phyloP scores from a whole-genome alignment of 1,140 invertebrate species.

The Formica exsecta region DNA sequence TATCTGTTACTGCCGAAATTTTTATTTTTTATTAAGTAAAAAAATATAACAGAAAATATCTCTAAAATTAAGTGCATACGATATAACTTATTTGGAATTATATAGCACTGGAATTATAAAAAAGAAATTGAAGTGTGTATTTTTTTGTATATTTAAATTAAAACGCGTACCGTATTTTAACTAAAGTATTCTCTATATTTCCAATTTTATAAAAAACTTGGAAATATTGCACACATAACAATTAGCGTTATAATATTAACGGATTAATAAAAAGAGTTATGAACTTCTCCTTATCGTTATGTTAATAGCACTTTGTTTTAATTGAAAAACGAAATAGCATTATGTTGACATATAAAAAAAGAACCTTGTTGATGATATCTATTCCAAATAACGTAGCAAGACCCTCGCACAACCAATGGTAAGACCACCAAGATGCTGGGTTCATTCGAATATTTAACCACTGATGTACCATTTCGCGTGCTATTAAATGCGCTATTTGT shows the following conservation, averaged over 20 bases:
- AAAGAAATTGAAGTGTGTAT: no score
- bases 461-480: constrained; percentile 89
- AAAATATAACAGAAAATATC: no score
- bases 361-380: constrained; percentile 88
- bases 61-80: no score
- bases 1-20: neutral
- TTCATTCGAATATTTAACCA: constrained; percentile 88
- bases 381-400: constrained; percentile 91
- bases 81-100: no score
- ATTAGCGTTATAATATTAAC: no score
- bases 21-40: neutral
- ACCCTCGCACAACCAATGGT: constrained; percentile 91
- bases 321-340: neutral
- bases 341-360: constrained; percentile 72
- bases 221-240: no score
- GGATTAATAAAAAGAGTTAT: no score
- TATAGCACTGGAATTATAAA: no score
- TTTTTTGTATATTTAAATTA: no score
- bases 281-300: no score
- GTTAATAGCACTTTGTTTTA: neutral
- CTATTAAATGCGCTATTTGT: constrained; percentile 87
- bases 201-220: no score
- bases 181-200: neutral
- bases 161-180: no score
- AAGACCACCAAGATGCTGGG: constrained; percentile 88